Conservation (phyloP, 2,888 invertebrate genomes). For the Galerucella pusilla region DNA sequence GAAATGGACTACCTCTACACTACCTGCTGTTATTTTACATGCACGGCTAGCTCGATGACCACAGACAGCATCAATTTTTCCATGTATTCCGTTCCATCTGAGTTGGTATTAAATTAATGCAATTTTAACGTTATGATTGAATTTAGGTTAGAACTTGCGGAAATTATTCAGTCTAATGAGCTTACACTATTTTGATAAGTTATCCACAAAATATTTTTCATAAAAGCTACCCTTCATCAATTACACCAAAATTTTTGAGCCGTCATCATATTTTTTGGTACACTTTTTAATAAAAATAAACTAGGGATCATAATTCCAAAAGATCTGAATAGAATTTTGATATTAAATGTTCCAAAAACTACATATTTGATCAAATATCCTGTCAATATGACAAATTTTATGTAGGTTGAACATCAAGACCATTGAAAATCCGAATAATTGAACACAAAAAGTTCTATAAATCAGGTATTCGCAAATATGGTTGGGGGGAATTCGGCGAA, state of each 20-base stretch:
- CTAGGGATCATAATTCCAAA: too few relatives aligned
- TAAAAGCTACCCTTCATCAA: not conserved
- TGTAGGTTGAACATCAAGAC: too few relatives aligned
- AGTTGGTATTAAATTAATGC: not conserved
- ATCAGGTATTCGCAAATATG: too few relatives aligned
- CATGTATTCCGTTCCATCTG: not conserved
- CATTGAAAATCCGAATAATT: too few relatives aligned
- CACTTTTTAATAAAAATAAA: too few relatives aligned
- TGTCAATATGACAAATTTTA: too few relatives aligned
- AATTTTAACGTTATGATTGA: not conserved
- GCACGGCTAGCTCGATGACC: conserved; percentile 12
- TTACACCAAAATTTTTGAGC: not conserved
- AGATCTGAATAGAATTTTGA: too few relatives aligned
- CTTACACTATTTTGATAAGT: not conserved
- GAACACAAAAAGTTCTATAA: too few relatives aligned
- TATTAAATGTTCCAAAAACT: too few relatives aligned
- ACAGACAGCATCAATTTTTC: not conserved
- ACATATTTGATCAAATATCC: too few relatives aligned
- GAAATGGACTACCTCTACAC: conserved; percentile 13
- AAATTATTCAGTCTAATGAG: not conserved
- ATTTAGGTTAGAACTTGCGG: not conserved
- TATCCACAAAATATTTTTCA: not conserved
- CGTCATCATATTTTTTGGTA: not conserved
- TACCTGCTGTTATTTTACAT: conserved; percentile 25
- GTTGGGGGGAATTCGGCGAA: too few relatives aligned